phyloP scores from a whole-genome alignment of 2,888 invertebrate genomes.

The Nomada fabriciana region DNA sequence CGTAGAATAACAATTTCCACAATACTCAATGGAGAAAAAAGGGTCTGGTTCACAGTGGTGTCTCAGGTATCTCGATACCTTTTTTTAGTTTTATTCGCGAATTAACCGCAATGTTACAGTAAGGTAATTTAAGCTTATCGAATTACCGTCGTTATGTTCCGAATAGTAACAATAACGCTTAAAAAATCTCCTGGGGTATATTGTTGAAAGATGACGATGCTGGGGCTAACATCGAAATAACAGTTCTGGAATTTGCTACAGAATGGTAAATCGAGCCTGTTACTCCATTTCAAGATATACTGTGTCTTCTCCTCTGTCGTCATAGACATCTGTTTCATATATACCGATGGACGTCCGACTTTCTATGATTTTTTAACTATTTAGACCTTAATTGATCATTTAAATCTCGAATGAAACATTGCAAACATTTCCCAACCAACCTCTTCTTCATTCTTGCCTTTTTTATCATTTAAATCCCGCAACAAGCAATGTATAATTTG shows the following conservation, averaged over 20 bases:
- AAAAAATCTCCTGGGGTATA: conserved; percentile 86
- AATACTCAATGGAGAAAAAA: conserved; percentile 85
- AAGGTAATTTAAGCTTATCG: not conserved
- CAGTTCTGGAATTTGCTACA: conserved; percentile 2
- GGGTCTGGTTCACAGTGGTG: conserved; percentile 85
- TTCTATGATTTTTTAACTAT: conserved; percentile 25
- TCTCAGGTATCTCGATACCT: conserved; percentile 86
- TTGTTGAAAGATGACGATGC: conserved; percentile 87
- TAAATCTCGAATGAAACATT: not conserved
- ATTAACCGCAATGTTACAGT: not conserved
- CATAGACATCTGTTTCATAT: conserved; percentile 72
- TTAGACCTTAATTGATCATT: not conserved
- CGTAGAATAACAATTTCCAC: conserved; percentile 83
- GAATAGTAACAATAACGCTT: conserved; percentile 85
- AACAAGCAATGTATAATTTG: conserved; percentile 24
- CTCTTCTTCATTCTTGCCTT: not conserved
- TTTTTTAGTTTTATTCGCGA: not conserved
- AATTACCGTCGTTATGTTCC: conserved; percentile 86
- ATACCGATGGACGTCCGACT: conserved; percentile 73
- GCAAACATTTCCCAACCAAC: conserved; percentile 11
- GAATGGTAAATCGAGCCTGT: conserved; percentile 16
- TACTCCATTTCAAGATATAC: conserved; percentile 53
- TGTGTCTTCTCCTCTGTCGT: conserved; percentile 73
- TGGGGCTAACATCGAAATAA: conserved; percentile 83
- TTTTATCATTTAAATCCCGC: not conserved